Evolutionary conservation across 2,797 vertebrate genomes (phyloP), one percentile per base, ranked within the genome.

Genomic region (Spondyliosoma cantharus): DNA sequence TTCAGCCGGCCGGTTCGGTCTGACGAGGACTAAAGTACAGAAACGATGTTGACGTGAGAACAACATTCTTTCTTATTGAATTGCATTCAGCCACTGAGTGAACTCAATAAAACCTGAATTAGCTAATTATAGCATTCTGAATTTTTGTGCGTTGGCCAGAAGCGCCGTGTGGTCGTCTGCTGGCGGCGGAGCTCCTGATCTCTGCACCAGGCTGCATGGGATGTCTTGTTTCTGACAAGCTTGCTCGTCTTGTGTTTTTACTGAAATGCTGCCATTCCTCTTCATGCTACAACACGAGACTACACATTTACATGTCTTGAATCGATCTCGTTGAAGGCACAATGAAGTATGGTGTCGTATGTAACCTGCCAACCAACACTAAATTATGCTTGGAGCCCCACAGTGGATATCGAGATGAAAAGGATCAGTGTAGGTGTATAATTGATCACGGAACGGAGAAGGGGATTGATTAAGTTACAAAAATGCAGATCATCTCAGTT

Each of bases 401-500:
- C 16, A 17, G 65, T 58, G 25, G 37, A 24, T 48, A 45, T 43
- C 7, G 17, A 48, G 24, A 52, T 46, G 9, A 61, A 74, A 53
- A 52, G 24, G 25, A 32, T 58, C 11, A 15, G 22, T 37, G 37
- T 24, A 12, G 58, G 46, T 80, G 27, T 62, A 4, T 58, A 74
- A 73, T 15, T 48, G 13, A 77, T 80, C n/a, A 42, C 19, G 3
- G 59, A 67, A 49, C 29, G 1, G 48, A 71, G 50, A 58, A 56
- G 24, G 15, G 32, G 32, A 75, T 46, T 19, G 37, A 67, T 68
- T 50, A 64, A 56, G 42, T 71, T 45, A 65, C 43, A 42, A 19
- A 63, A 49, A 32, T 22, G 5, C 7, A 9, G 29, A 42, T 32
- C 11, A 25, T 14, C 5, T 17, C 37, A 45, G 13, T 59, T 17